Evolutionary conservation across 2,888 invertebrate species (phyloP).

Genomic region (Oscheius onirici): DNA sequence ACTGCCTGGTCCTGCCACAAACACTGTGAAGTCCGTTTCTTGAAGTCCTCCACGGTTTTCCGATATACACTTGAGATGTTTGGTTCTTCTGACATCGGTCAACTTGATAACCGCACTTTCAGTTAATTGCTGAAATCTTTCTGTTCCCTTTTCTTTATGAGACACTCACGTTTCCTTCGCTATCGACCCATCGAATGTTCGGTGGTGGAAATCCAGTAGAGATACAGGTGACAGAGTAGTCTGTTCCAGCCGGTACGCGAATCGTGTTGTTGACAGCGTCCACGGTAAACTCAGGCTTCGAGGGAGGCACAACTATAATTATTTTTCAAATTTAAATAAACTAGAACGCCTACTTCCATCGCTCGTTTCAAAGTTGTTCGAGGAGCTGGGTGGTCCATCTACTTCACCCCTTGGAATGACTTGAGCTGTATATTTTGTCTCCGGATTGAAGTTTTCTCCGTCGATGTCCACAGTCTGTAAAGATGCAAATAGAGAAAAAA

Average conservation of each 20-base stretch:
- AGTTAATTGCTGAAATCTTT: constrained; percentile 54
- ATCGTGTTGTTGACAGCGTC: constrained; percentile 63
- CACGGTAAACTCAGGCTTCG: constrained; percentile 65
- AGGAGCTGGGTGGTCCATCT: constrained; percentile 62
- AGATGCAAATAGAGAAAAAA: not conserved
- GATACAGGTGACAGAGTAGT: constrained; percentile 58
- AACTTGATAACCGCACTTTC: constrained; percentile 60
- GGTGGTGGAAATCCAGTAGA: constrained; percentile 69
- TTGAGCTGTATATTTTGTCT: constrained; percentile 66
- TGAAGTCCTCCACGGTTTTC: constrained; percentile 66
- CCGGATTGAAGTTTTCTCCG: constrained; percentile 70
- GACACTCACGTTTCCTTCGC: constrained; percentile 63
- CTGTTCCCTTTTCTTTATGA: not conserved
- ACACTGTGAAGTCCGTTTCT: constrained; percentile 63
- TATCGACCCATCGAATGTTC: constrained; percentile 66
- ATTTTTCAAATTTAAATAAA: not conserved
- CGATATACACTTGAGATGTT: constrained; percentile 64
- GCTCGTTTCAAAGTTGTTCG: constrained; percentile 59
- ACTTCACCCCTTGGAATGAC: constrained; percentile 68
- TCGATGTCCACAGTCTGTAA: constrained; percentile 57
- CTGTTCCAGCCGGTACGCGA: constrained; percentile 67
- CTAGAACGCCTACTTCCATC: constrained; percentile 56
- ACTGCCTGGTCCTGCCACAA: constrained; percentile 68
- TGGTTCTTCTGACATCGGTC: constrained; percentile 59
- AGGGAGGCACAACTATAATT: constrained; percentile 62